phyloP scores from a whole-genome alignment of 30 jellyfish, hydroid and myxozoan genomes.

The Chrysaora quinquecirrha region DNA sequence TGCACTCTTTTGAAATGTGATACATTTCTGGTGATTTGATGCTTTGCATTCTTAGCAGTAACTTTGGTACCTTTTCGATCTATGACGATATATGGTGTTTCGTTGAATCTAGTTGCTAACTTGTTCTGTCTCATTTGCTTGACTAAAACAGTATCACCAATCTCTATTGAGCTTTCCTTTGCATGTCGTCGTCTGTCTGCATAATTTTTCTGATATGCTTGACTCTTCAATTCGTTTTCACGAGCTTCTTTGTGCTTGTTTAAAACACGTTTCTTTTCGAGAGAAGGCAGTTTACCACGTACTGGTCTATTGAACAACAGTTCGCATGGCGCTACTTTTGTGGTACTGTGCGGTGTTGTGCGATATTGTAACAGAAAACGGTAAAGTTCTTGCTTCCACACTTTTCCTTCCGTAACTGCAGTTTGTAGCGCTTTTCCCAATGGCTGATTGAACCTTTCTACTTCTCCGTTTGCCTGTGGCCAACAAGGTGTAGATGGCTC shows the following conservation, averaged over 20 bases:
- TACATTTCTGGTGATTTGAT: conserved; percentile 14
- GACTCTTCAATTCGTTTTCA: too few relatives aligned
- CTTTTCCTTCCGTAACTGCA: too few relatives aligned
- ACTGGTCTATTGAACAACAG: too few relatives aligned
- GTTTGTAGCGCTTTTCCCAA: too few relatives aligned
- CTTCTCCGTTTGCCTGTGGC: conserved; percentile 26
- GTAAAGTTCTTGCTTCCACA: conserved; percentile 44
- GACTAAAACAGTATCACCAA: conserved; percentile 22
- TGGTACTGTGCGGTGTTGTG: too few relatives aligned
- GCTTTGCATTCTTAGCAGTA: conserved; percentile 6
- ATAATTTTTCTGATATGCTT: too few relatives aligned
- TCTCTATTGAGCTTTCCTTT: neutral
- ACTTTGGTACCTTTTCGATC: conserved; percentile 18
- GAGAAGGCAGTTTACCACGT: too few relatives aligned
- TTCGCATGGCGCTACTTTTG: too few relatives aligned
- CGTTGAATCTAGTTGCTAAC: neutral
- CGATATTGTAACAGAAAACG: too few relatives aligned
- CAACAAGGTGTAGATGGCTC: conserved; percentile 6
- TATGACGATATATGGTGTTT: conserved; percentile 14
- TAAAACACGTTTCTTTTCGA: too few relatives aligned
- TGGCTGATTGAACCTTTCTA: conserved; percentile 28
- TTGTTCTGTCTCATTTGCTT: conserved; percentile 6
- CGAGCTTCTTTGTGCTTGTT: too few relatives aligned
- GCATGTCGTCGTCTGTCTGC: too few relatives aligned
- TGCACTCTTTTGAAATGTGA: conserved; percentile 1